phyloP scores from a whole-genome alignment of 1,140 invertebrate genomes.

The Cherax destructor region DNA sequence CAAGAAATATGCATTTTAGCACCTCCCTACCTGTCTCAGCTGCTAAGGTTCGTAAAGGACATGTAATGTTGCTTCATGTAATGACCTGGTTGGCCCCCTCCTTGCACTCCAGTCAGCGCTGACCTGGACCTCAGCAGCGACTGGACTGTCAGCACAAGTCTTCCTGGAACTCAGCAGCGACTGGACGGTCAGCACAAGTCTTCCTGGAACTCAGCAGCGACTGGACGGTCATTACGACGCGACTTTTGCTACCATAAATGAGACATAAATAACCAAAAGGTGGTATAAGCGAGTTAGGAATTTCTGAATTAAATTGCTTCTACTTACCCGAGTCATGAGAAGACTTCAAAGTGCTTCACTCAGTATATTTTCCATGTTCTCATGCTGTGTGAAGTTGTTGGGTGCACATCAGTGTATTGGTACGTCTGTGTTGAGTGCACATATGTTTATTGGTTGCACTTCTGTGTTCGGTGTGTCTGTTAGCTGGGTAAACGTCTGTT shows the following conservation, averaged over 20 bases:
- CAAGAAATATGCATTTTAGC: neutral
- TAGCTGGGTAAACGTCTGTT: too few species aligned
- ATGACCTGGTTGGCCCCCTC: too few species aligned
- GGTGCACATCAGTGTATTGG: neutral
- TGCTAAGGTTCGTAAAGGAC: neutral
- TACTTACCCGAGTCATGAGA: neutral
- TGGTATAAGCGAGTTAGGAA: constrained; percentile 17
- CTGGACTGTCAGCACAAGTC: too few species aligned
- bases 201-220: too few species aligned
- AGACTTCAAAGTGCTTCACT: neutral
- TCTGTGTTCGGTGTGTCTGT: too few species aligned
- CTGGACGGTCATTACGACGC: too few species aligned
- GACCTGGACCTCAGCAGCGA: too few species aligned
- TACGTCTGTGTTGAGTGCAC: too few species aligned
- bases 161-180: too few species aligned
- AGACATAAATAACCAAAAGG: neutral
- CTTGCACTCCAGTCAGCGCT: too few species aligned
- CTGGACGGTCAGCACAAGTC: too few species aligned
- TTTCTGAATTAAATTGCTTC: neutral
- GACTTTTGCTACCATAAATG: neutral
- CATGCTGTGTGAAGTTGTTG: neutral
- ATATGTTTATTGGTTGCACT: too few species aligned
- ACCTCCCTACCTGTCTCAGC: neutral
- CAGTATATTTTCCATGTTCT: neutral
- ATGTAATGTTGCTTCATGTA: neutral